Conservation (phyloP, 2,797 vertebrate genomes). For the Sebastes vulpes region DNA sequence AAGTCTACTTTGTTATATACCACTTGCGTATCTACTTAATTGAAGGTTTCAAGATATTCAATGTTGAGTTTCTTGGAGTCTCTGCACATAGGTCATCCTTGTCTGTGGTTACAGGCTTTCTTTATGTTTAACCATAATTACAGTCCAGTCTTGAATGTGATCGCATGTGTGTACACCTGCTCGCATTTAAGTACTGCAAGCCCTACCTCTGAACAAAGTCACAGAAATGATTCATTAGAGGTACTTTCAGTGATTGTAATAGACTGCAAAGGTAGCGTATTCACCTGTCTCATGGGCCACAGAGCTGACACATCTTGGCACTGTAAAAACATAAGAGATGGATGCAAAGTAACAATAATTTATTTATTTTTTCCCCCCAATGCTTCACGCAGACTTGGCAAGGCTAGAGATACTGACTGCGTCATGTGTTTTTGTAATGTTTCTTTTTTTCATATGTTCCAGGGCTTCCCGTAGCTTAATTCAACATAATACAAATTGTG, state of each 20-base stretch:
- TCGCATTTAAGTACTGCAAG: background rate
- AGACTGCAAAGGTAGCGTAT: background rate
- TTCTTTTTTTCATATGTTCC: background rate
- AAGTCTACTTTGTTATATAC: background rate
- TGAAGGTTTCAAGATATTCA: background rate
- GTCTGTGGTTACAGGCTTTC: background rate
- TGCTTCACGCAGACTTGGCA: background rate
- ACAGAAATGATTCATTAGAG: background rate
- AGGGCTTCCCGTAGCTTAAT: background rate
- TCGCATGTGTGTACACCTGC: background rate
- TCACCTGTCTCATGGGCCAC: background rate
- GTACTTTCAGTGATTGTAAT: background rate
- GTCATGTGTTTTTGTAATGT: background rate
- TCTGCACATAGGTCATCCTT: background rate
- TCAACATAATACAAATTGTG: background rate
- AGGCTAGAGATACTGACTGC: background rate
- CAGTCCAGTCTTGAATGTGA: background rate
- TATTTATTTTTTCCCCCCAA: background rate
- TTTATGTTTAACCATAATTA: background rate
- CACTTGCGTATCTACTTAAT: background rate
- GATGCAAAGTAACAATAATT: background rate
- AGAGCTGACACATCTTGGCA: background rate
- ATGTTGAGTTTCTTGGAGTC: background rate
- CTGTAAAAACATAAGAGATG: background rate
- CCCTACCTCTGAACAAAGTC: background rate